Evolutionary conservation across 1,140 invertebrate species (phyloP).

Genomic region (Brachionus plicatilis): DNA sequence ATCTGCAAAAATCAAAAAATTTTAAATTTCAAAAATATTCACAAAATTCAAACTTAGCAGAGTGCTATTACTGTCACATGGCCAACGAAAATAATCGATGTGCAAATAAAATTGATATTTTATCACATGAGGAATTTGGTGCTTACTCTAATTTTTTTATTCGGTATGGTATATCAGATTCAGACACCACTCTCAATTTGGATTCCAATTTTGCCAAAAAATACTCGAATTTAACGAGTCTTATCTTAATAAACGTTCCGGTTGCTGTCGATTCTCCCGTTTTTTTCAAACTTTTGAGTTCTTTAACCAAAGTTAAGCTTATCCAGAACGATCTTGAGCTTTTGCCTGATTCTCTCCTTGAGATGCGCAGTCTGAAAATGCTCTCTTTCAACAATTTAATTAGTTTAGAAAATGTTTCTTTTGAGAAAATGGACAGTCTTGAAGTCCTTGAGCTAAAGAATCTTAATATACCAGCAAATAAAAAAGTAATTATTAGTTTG

Average conservation of each 20-base stretch:
- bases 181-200: neutral
- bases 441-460: neutral
- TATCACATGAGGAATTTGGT: neutral
- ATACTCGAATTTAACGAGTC: neutral
- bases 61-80: neutral
- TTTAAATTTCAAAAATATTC: neutral
- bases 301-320: neutral
- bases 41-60: neutral
- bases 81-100: neutral
- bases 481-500: neutral
- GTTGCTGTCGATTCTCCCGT: neutral
- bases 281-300: neutral
- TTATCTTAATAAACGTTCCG: neutral
- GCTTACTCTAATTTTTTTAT: neutral
- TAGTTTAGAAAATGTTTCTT: neutral
- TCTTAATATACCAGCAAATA: neutral
- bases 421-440: neutral
- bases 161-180: neutral
- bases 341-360: neutral
- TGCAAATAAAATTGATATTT: neutral
- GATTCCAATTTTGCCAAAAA: neutral
- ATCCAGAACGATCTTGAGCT: neutral
- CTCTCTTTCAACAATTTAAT: neutral
- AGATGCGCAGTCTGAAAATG: neutral
- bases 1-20: neutral